Conservation (phyloP, 2,797 vertebrate genomes). For the Tolypeutes matacus region DNA sequence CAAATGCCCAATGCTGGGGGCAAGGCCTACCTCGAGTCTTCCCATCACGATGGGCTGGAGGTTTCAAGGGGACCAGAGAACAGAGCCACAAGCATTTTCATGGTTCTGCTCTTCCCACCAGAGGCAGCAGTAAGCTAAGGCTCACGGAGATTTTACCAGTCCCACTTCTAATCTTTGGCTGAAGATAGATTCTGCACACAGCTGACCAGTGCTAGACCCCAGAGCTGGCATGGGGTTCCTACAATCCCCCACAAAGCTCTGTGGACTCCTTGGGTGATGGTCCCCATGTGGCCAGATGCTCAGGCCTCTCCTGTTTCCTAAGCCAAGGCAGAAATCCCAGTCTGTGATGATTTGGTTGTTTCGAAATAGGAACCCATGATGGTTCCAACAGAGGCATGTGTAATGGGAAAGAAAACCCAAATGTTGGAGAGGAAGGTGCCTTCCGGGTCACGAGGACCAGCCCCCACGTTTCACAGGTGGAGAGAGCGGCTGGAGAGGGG, state of each 20-base stretch:
- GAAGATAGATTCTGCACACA: neutral
- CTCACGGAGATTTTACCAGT: neutral
- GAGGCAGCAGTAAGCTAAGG: neutral
- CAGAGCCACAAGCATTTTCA: neutral
- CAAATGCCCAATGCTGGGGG: neutral
- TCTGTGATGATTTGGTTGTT: neutral
- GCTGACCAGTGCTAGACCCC: neutral
- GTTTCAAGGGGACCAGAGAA: neutral
- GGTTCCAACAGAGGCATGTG: neutral
- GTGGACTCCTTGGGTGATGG: neutral
- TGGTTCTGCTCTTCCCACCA: neutral
- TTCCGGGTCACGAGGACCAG: neutral
- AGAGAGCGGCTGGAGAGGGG: neutral
- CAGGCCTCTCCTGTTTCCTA: neutral
- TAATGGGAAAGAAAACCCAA: neutral
- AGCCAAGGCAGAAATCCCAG: accelerated
- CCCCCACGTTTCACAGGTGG: accelerated
- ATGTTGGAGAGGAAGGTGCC: too few relatives aligned
- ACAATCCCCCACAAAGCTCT: neutral
- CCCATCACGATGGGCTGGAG: neutral
- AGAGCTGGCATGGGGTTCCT: neutral
- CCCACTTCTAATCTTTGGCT: neutral
- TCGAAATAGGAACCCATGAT: neutral
- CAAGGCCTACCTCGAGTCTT: neutral
- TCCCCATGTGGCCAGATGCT: neutral